phyloP scores from a whole-genome alignment of 2,888 invertebrate species.

The Zeuzera pyrina region DNA sequence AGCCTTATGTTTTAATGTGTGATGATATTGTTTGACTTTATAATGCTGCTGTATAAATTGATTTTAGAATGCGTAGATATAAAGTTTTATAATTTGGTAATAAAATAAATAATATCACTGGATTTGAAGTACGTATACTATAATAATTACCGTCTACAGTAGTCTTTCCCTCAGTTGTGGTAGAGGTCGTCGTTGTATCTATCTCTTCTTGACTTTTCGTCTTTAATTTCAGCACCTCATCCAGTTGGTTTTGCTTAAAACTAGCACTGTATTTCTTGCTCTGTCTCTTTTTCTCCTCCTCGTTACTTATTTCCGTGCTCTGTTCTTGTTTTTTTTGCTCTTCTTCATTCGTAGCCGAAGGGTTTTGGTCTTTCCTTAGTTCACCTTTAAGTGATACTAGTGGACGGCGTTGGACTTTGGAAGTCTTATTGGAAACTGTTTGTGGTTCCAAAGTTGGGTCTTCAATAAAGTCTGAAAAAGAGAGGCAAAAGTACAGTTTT shows the following conservation, averaged over 20 bases:
- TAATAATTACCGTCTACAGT: constrained; percentile 44
- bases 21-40: too few species aligned
- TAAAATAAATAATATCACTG: too few species aligned
- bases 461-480: constrained; percentile 51
- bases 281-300: constrained; percentile 57
- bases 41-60: too few species aligned
- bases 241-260: constrained; percentile 55
- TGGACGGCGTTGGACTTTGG: constrained; percentile 48
- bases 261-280: constrained; percentile 63
- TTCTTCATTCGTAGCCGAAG: constrained; percentile 57
- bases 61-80: too few species aligned
- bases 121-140: too few species aligned
- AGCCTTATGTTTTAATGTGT: too few species aligned
- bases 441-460: constrained; percentile 38
- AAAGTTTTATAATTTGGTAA: too few species aligned
- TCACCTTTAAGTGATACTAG: constrained; percentile 43
- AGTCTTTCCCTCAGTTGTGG: constrained; percentile 39
- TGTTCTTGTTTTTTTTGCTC: constrained; percentile 61
- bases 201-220: constrained; percentile 28
- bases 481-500: too few species aligned
- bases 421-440: constrained; percentile 21
- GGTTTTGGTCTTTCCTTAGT: constrained; percentile 40
- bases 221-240: constrained; percentile 38
- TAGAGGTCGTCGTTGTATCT: too few species aligned
- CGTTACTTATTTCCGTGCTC: too few species aligned